Conservation (phyloP, 2,797 vertebrate species). For the Coilia nasus region DNA sequence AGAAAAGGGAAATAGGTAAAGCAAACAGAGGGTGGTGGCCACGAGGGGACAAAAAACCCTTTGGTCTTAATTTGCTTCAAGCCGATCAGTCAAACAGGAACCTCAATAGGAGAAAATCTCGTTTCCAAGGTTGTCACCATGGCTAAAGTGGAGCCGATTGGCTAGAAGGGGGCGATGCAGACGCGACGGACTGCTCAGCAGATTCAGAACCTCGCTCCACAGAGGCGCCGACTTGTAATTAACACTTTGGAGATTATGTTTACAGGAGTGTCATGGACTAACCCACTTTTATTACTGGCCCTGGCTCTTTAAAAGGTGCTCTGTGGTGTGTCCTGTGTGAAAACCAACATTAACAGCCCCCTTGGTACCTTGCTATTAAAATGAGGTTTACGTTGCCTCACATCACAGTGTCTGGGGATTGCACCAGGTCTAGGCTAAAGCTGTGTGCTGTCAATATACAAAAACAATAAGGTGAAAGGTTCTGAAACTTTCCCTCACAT, state of each 20-base stretch:
- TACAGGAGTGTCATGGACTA: slow-evolving; percentile 77
- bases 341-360: slow-evolving; percentile 46
- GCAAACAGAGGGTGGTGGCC: slow-evolving; percentile 62
- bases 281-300: slow-evolving; percentile 69
- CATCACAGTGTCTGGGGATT: slow-evolving; percentile 13
- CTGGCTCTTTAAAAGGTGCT: slow-evolving; percentile 26
- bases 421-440: slow-evolving; percentile 5
- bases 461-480: neutral
- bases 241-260: slow-evolving; percentile 78
- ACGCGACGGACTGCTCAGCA: slow-evolving; percentile 57
- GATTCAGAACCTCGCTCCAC: slow-evolving; percentile 59
- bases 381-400: slow-evolving; percentile 5
- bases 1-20: slow-evolving; percentile 60
- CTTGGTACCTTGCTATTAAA: slow-evolving; percentile 29
- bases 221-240: slow-evolving; percentile 78
- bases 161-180: slow-evolving; percentile 56
- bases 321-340: slow-evolving; percentile 42
- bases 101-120: slow-evolving; percentile 66
- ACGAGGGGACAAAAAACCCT: neutral
- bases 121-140: slow-evolving; percentile 67
- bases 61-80: slow-evolving; percentile 72
- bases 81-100: slow-evolving; percentile 68
- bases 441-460: neutral
- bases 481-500: neutral
- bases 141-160: slow-evolving; percentile 53